Base-by-base conservation (phyloP, 1,140 invertebrate species). In the Ceratosolen solmsi region DNA sequence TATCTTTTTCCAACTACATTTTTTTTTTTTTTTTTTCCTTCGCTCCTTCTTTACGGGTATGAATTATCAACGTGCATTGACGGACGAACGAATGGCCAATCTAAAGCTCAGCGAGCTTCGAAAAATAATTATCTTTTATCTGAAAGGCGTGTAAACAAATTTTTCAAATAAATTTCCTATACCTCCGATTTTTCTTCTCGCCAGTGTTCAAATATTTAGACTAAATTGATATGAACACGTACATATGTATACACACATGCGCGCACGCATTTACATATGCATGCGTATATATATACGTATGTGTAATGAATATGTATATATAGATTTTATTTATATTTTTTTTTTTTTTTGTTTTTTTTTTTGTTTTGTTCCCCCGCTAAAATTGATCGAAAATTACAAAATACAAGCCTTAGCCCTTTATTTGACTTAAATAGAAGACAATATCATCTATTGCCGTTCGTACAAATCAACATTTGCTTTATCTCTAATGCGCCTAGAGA, bases 371-470 rank as follows among this genome's bases (percentile, higher is more conserved):
- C 13, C 13, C 38, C 11, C 38, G 38, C 20, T n/a, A n/a, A 68
- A 68, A 38, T 20, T 38, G 4, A 68, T 38, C 30, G 3, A 63
- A 13, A 63, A 63, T 63, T 33, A 33, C 30, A 63, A 63, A 33
- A 63, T 30, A 63, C 33, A 33, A 68, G 20, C 33, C 36, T 38
- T n/a, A 20, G n/a, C 20, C 63, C 63, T 68, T 68, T 68, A 68
- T 68, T 20, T 65, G 2, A n/a, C 1, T 68, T 38, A 4, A n/a
- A 22, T 9, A 27, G 20, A 68, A n/a, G 15, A 1, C 1, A 2
- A n/a, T n/a, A n/a, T n/a, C n/a, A n/a, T n/a, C n/a, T 63, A 4
- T 68, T 38, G 20, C 20, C 9, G 7, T n/a, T 38, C 38, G 9
- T 38, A 7, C 30, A 5, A 17, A n/a, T 33, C 9, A 15, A 22